These are phyloP conservation scores for Himalopsyche tibetana DNA, from an alignment of 2,888 invertebrate species.

Conservation along the genomic window DNA sequence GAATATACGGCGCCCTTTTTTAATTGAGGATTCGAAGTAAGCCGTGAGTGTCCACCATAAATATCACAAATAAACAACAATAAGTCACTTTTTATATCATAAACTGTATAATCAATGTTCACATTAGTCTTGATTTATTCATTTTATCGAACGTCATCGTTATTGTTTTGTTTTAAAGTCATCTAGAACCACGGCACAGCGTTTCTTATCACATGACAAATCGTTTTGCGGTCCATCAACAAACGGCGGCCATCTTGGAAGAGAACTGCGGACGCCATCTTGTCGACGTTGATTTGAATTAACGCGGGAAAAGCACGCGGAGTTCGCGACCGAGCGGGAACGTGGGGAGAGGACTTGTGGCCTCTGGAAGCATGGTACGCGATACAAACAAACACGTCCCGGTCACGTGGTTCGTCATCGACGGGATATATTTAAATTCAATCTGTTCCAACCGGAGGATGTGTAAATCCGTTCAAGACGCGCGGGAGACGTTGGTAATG, in stretches of 20 bases:
- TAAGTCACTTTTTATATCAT: background rate
- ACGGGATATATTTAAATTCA: conserved; percentile 63
- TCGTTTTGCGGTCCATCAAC: conserved; percentile 49
- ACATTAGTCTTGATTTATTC: background rate
- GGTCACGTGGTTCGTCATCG: conserved; percentile 59
- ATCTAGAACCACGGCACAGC: conserved; percentile 7
- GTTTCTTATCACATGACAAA: conserved; percentile 12
- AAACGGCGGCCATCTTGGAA: conserved; percentile 60
- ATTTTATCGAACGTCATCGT: conserved; percentile 11
- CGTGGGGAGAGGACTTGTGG: conserved; percentile 53
- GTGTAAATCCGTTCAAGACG: conserved; percentile 8
- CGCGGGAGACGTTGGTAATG: background rate
- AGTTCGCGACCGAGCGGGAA: conserved; percentile 56
- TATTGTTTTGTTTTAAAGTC: conserved; percentile 1
- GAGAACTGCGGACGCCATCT: conserved; percentile 53
- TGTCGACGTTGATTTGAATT: conserved; percentile 48
- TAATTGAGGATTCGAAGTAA: too few species aligned
- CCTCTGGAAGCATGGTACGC: conserved; percentile 53
- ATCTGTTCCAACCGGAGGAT: conserved; percentile 54
- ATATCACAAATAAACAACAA: background rate
- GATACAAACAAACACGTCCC: conserved; percentile 57
- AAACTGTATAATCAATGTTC: conserved; percentile 26
- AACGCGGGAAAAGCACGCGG: conserved; percentile 54
- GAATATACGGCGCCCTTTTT: too few species aligned
- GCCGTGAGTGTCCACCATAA: too few species aligned